Evolutionary conservation across 2,113 vertebrate species (phyloP).

Genomic region (Syrrhaptes paradoxus): DNA sequence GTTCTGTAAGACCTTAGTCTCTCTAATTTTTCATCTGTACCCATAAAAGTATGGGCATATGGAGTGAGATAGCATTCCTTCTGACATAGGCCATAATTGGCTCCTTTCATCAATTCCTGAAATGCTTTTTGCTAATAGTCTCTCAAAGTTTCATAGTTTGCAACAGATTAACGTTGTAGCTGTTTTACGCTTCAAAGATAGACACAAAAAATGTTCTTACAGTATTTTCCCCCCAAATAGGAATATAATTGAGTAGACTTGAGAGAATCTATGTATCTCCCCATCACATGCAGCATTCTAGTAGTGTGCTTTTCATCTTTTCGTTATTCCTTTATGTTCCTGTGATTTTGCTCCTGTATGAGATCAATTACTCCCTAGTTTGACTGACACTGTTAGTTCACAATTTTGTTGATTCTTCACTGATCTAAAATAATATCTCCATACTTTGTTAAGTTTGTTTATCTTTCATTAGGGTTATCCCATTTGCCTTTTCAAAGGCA

Average conservation of each 20-base stretch:
- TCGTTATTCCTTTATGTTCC: neutral
- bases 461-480: neutral
- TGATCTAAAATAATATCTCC: neutral
- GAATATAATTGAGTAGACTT: neutral
- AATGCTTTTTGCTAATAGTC: neutral
- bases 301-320: neutral
- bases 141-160: neutral
- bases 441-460: neutral
- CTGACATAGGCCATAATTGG: neutral
- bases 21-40: neutral
- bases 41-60: neutral
- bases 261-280: neutral
- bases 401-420: neutral
- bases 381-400: neutral
- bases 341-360: neutral
- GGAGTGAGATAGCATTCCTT: neutral
- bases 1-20: neutral
- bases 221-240: neutral
- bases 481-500: neutral
- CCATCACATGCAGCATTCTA: neutral
- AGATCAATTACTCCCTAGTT: neutral
- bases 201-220: neutral
- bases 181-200: neutral
- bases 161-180: neutral
- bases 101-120: neutral